Percentiles rank a stretch among this genome's conserved stretches.
Evolutionary conservation across 2,113 vertebrate genomes (phyloP).

Genomic region (Saimiri boliviensis): DNA sequence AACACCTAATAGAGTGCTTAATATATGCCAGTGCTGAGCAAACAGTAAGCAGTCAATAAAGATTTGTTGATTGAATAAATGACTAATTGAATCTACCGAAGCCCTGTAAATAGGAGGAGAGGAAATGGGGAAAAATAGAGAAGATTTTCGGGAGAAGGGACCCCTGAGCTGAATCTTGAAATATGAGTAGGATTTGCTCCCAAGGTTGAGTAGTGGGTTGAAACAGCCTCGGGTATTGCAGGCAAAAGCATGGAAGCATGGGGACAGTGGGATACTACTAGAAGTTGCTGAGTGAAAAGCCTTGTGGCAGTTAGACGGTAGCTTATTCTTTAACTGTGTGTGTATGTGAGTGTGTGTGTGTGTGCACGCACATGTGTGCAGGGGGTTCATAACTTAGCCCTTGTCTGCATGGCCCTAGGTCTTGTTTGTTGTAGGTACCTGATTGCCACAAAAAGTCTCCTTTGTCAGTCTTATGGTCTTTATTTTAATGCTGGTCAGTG

Average conservation of each 20-base stretch:
- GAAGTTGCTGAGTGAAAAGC: neutral
- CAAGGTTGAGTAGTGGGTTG: neutral
- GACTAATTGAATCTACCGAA: neutral
- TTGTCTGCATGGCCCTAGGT: too few species aligned
- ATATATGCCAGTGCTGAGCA: neutral
- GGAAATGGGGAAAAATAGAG: neutral
- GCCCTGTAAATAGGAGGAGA: neutral
- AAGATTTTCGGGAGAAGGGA: neutral
- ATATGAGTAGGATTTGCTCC: neutral
- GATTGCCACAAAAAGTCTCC: too few species aligned
- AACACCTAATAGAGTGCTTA: neutral
- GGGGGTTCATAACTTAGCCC: too few species aligned
- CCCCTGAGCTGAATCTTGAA: neutral
- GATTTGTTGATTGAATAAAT: neutral
- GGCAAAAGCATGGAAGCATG: neutral
- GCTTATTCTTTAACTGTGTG: too few species aligned
- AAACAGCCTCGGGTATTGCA: neutral
- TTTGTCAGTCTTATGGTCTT: too few species aligned
- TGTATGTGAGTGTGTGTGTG: too few species aligned
- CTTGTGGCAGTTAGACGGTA: too few species aligned
- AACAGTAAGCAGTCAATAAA: neutral
- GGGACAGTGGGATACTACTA: neutral
- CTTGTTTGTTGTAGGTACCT: too few species aligned
- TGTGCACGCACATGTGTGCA: too few species aligned
- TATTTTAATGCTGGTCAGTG: too few species aligned